Conservation (phyloP, 2,113 vertebrate species). For the Cisticola juncidis region DNA sequence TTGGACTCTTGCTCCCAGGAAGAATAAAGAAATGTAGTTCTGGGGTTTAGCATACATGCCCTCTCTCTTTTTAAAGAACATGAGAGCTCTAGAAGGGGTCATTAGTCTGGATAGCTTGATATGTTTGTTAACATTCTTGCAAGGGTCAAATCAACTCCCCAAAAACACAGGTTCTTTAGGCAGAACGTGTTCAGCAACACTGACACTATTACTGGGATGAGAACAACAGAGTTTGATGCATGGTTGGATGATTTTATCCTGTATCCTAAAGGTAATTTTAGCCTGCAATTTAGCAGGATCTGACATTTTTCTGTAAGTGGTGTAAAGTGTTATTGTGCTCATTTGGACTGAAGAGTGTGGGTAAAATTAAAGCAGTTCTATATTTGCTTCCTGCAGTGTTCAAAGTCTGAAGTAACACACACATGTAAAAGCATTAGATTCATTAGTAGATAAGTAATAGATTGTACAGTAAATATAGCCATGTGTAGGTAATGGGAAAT, state of each 20-base stretch:
- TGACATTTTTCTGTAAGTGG: background rate
- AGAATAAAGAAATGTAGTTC: background rate
- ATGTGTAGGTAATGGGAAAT: background rate
- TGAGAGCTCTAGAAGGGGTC: background rate
- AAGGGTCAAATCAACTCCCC: background rate
- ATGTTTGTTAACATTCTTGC: conserved; percentile 43
- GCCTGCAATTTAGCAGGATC: background rate
- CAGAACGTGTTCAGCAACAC: background rate
- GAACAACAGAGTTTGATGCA: background rate
- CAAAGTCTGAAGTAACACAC: background rate
- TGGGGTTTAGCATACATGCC: background rate
- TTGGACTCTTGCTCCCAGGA: background rate
- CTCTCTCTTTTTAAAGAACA: background rate
- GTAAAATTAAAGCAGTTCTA: background rate
- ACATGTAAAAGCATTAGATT: background rate
- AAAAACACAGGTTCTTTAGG: background rate
- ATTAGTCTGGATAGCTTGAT: background rate
- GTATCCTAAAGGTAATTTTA: background rate
- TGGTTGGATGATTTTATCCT: background rate
- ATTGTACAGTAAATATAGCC: background rate
- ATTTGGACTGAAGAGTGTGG: background rate
- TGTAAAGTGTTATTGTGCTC: background rate
- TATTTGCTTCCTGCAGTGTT: background rate
- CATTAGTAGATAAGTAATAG: background rate
- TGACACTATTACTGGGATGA: background rate